Percentiles rank a stretch among this genome's conserved stretches.
Evolutionary conservation across 2,888 invertebrate species (phyloP).

Genomic region (Myopa testacea): DNA sequence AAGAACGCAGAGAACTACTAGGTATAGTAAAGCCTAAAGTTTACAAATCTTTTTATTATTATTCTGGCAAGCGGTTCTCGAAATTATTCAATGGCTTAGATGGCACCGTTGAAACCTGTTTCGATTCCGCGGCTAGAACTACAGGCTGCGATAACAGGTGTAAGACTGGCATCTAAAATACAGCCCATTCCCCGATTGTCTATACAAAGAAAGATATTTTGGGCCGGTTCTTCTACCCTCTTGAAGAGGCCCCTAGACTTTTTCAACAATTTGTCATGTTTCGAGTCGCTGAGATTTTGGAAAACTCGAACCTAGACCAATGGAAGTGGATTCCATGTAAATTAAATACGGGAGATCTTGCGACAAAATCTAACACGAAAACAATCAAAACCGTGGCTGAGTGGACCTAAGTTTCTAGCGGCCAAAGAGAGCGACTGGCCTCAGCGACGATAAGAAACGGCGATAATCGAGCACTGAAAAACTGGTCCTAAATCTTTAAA

Average conservation of each 20-base stretch:
- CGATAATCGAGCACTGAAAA: too few relatives aligned
- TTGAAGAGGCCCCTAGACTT: slow-evolving; percentile 40
- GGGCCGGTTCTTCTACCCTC: slow-evolving; percentile 40
- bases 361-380: slow-evolving; percentile 28
- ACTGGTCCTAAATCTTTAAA: slow-evolving; percentile 28
- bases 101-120: slow-evolving; percentile 35
- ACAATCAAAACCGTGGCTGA: slow-evolving; percentile 34
- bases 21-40: too few relatives aligned
- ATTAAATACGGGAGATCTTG: slow-evolving; percentile 37
- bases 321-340: slow-evolving; percentile 44
- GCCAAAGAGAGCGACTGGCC: too few relatives aligned
- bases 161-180: slow-evolving; percentile 30
- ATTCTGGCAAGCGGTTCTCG: too few relatives aligned
- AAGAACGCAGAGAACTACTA: background rate
- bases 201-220: slow-evolving; percentile 27
- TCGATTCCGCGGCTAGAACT: slow-evolving; percentile 35
- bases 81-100: background rate
- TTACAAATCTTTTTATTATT: too few relatives aligned
- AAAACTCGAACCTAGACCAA: slow-evolving; percentile 39
- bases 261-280: slow-evolving; percentile 46
- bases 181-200: slow-evolving; percentile 13
- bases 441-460: slow-evolving; percentile 21
- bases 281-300: slow-evolving; percentile 42
- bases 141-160: slow-evolving; percentile 34
- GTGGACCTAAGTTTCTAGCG: slow-evolving; percentile 36